Evolutionary conservation across 2,888 invertebrate species (phyloP), one percentile per base, ranked within the genome.

Genomic region (Athripsodes cinereus): DNA sequence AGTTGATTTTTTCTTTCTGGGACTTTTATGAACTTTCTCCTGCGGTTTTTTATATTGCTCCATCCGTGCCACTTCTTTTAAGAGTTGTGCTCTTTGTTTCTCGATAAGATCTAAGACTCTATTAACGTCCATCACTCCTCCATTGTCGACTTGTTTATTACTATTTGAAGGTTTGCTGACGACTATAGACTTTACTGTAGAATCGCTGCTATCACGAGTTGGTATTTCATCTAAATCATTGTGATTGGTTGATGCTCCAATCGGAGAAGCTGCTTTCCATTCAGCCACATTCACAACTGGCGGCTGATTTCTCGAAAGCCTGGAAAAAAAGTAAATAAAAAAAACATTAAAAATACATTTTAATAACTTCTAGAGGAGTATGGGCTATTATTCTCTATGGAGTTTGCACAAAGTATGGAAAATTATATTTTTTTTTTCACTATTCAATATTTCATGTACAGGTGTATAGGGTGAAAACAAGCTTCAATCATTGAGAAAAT

Each of bases 131-230:
- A 40, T 54, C 18, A 35, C 10, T 21, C 34, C 34, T n/a, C 31
- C 11, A 11, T 19, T 26, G 18, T 31, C 21, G 18, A 21, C 26
- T 50, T n/a, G n/a, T n/a, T n/a, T n/a, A n/a, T n/a, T n/a, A n/a
- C 50, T 20, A 10, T 21, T 18, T 20, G 26, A 31, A 34, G 52
- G 13, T 20, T 51, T 50, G 22, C 1, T 13, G 10, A 34, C 13
- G 26, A 10, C 10, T 6, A 26, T 10, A 35, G 59, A 35, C 18
- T 19, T 18, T 10, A 56, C 40, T 11, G 57, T 56, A 16, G 53
- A 54, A 16, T 59, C 57, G 31, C 59, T 61, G 31, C 59, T 61
- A 16, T 59, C 61, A 26, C 53, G 50, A 8, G 55, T 58, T 3
- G 58, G 58, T 40, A 51, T 53, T 20, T 59, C 54, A 20, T 59